Percentiles rank a stretch among this genome's conserved stretches.
These are phyloP conservation scores for Drosophila maculinotata DNA, from an alignment of 2,888 invertebrate species.

Conservation along the genomic window DNA sequence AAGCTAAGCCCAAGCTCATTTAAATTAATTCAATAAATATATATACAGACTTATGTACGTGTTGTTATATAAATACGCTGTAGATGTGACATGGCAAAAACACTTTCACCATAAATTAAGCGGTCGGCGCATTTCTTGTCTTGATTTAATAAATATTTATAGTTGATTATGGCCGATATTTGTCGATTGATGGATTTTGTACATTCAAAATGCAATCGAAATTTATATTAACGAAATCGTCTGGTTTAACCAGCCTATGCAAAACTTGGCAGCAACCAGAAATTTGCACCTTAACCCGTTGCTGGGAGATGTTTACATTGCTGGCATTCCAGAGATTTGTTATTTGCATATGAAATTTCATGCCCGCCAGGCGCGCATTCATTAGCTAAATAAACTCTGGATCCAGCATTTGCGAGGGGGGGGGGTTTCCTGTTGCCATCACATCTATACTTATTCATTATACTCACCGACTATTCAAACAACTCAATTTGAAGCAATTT, in stretches of 20 bases:
- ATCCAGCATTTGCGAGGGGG: conserved; percentile 19
- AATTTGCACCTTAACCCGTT: conserved; percentile 44
- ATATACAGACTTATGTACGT: conserved; percentile 25
- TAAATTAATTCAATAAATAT: conserved; percentile 53
- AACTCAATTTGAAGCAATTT: conserved; percentile 47
- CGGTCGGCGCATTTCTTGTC: conserved; percentile 36
- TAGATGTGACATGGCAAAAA: conserved; percentile 9
- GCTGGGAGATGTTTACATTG: conserved; percentile 42
- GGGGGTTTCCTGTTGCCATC: conserved; percentile 35
- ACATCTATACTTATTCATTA: conserved; percentile 24
- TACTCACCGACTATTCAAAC: conserved; percentile 33
- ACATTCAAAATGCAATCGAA: conserved; percentile 24
- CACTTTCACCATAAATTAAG: conserved; percentile 60
- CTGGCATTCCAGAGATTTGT: conserved; percentile 44
- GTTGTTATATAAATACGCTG: conserved; percentile 40
- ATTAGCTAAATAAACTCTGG: conserved; percentile 52
- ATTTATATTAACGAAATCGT: conserved; percentile 7
- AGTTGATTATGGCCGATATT: conserved; percentile 34
- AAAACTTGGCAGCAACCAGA: background rate
- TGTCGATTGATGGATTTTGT: conserved; percentile 38
- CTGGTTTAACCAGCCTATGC: too few species aligned
- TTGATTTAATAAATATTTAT: conserved; percentile 52
- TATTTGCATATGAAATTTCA: conserved; percentile 48
- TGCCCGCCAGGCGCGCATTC: conserved; percentile 36
- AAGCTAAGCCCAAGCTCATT: conserved; percentile 27